Evolutionary conservation across 2,888 invertebrate species (phyloP).

Genomic region (Amphipoea oculea): DNA sequence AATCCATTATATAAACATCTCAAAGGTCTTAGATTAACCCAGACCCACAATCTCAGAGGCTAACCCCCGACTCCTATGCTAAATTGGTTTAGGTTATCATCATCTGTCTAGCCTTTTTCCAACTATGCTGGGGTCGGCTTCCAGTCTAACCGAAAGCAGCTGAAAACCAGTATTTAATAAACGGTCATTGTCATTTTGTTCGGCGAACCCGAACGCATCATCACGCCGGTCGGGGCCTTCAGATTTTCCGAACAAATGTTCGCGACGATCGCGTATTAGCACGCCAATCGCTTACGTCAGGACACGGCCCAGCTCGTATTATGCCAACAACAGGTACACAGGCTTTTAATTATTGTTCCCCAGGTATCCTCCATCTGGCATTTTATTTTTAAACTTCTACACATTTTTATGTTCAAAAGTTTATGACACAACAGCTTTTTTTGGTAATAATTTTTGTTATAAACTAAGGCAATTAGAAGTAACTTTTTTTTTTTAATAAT

Average conservation of each 20-base stretch:
- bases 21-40: no score
- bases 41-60: not conserved
- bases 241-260: not conserved
- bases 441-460: slow-evolving; percentile 30
- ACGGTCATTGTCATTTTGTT: not conserved
- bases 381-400: slow-evolving; percentile 46
- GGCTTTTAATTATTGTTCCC: slow-evolving; percentile 42
- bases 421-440: slow-evolving; percentile 21
- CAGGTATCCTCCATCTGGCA: slow-evolving; percentile 6
- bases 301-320: not conserved
- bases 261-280: not conserved
- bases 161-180: no score
- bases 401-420: slow-evolving; percentile 42
- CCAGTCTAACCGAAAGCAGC: no score
- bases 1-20: no score
- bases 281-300: not conserved
- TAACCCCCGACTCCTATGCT: not conserved
- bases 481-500: not conserved
- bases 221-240: not conserved
- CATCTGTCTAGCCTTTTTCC: no score
- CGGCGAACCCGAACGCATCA: not conserved
- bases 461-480: slow-evolving; percentile 29
- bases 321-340: slow-evolving; percentile 16
- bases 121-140: no score
- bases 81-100: no score